Evolutionary conservation across 2,113 vertebrate genomes (phyloP).

Genomic region (Manacus vitellinus): DNA sequence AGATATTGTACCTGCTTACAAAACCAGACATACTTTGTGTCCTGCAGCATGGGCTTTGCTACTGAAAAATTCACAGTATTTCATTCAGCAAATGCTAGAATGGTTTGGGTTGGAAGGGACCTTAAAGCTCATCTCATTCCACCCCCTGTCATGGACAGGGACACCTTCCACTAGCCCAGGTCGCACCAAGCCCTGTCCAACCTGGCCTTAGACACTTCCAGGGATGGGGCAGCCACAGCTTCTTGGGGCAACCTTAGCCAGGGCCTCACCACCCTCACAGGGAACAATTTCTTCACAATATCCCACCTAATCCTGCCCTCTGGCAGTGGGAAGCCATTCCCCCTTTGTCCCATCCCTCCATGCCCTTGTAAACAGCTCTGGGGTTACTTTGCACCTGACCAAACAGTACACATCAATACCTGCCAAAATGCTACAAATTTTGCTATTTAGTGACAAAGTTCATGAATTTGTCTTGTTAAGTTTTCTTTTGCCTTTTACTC

Average conservation of each 20-base stretch:
- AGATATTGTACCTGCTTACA: neutral
- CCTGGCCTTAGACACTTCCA: neutral
- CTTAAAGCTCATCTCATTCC: rapidly evolving
- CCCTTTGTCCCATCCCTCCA: too few species aligned
- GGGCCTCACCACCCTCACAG: neutral
- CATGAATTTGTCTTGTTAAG: neutral
- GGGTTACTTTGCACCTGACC: rapidly evolving
- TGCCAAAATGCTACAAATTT: rapidly evolving
- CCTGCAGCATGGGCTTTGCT: neutral
- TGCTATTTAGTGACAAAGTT: neutral
- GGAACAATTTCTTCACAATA: neutral
- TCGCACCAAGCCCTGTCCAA: neutral
- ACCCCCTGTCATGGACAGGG: neutral
- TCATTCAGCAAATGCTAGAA: neutral
- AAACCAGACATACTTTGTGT: neutral
- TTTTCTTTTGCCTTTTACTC: neutral
- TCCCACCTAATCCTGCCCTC: rapidly evolving
- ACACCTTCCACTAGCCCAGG: neutral
- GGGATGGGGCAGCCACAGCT: neutral
- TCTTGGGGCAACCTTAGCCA: neutral
- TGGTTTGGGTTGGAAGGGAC: neutral
- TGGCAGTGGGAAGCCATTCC: neutral
- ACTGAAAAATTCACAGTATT: neutral
- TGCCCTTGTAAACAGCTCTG: rapidly evolving
- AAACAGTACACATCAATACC: neutral